Evolutionary conservation across 2,113 vertebrate species (phyloP).

Genomic region (Cheirogaleus medius): DNA sequence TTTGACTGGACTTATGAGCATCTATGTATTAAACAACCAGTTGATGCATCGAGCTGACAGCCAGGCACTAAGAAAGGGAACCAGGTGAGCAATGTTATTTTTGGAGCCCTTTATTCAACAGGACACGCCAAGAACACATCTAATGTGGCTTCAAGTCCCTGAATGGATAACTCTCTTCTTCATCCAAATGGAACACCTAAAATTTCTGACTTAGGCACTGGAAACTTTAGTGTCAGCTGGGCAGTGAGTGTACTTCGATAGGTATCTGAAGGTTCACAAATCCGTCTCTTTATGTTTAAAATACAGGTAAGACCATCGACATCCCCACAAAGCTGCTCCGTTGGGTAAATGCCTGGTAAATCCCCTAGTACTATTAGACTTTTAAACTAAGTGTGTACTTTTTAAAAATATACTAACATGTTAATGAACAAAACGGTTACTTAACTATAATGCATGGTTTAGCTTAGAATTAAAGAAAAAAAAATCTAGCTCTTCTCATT

Average conservation of each 20-base stretch:
- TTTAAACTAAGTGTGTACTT: not conserved
- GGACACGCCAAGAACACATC: not conserved
- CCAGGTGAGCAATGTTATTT: not conserved
- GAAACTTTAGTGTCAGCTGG: not conserved
- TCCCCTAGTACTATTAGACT: not conserved
- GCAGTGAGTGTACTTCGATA: not conserved
- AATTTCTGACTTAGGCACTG: not conserved
- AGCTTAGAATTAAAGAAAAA: not conserved
- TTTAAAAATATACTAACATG: not conserved
- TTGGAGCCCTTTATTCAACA: not conserved
- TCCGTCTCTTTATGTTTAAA: not conserved
- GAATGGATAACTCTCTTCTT: not conserved
- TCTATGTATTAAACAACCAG: not conserved
- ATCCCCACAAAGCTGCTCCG: not conserved
- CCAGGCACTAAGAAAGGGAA: not conserved
- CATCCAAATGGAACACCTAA: not conserved
- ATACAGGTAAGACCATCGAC: not conserved
- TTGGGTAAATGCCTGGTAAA: not conserved
- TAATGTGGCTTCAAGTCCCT: not conserved
- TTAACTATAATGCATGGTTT: not conserved
- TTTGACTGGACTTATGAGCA: not conserved
- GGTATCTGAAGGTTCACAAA: not conserved
- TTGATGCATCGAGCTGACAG: not conserved
- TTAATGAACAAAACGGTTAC: not conserved
- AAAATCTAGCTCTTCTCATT: not conserved